A percentile compares a stretch with the other conserved stretches of the same genome.
Evolutionary conservation across 2,113 vertebrate species (phyloP).

Genomic region (Xenopus borealis): DNA sequence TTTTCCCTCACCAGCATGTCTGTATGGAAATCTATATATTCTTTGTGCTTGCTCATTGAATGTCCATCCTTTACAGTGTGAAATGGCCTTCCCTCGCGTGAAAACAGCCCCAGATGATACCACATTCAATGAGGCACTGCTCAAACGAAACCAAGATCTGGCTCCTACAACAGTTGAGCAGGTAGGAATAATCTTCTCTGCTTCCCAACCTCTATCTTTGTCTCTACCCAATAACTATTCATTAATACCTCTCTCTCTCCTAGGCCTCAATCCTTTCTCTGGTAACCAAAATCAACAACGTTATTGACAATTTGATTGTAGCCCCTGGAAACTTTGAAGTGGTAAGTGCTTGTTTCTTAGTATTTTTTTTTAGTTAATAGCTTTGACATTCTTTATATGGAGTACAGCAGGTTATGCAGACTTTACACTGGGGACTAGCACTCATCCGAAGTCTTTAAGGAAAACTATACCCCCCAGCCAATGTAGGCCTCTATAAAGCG

Average conservation of each 20-base stretch:
- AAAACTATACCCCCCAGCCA: no score
- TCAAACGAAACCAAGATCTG: conserved; percentile 95
- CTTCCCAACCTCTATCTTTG: background rate
- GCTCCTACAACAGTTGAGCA: conserved; percentile 87
- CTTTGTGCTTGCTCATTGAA: no score
- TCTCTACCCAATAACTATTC: background rate
- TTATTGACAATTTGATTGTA: conserved; percentile 95
- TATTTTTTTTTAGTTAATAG: no score
- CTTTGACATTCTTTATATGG: no score
- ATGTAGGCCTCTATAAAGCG: no score
- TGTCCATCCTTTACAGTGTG: conserved; percentile 69
- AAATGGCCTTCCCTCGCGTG: conserved; percentile 95
- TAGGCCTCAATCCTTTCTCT: conserved; percentile 95
- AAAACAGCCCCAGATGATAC: conserved; percentile 87
- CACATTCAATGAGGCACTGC: conserved; percentile 83
- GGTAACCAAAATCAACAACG: conserved; percentile 97
- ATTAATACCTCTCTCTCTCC: background rate
- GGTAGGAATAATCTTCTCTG: conserved; percentile 68
- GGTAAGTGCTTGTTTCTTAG: conserved; percentile 65
- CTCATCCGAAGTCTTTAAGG: no score
- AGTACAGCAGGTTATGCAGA: no score
- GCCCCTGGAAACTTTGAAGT: conserved; percentile 96
- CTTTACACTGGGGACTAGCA: no score
- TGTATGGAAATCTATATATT: background rate
- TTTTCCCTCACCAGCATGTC: background rate